Conservation (phyloP, 2,888 invertebrate species). For the Drosophila putrida region DNA sequence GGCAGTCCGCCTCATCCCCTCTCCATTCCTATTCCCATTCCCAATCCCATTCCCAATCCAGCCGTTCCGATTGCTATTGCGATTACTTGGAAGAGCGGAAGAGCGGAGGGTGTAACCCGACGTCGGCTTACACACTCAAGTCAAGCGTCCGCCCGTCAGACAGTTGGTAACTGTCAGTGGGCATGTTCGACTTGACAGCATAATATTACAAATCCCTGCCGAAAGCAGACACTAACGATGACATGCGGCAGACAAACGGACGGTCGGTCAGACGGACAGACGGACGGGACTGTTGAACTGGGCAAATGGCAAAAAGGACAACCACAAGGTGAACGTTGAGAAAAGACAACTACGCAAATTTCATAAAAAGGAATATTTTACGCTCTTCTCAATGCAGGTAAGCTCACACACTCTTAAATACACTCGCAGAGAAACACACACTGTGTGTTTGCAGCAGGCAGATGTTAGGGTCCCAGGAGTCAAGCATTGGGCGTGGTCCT, state of each 20-base stretch:
- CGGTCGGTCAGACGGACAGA: conserved; percentile 1
- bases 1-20: conserved; percentile 68
- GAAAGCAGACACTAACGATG: conserved; percentile 81
- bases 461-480: conserved; percentile 30
- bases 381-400: conserved; percentile 42
- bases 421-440: conserved; percentile 3
- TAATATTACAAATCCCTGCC: conserved; percentile 83
- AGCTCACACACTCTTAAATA: conserved; percentile 10
- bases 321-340: conserved; percentile 48
- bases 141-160: conserved; percentile 70
- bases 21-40: conserved; percentile 1
- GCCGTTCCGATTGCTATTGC: conserved; percentile 25
- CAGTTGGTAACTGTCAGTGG: conserved; percentile 79
- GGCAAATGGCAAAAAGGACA: conserved; percentile 67
- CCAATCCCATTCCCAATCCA: conserved; percentile 11
- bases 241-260: conserved; percentile 58
- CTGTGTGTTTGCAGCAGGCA: conserved; percentile 12
- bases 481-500: conserved; percentile 27
- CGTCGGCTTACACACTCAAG: conserved; percentile 74
- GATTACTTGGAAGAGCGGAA: conserved; percentile 9
- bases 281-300: conserved; percentile 14
- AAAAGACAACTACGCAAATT: conserved; percentile 49
- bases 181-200: conserved; percentile 81
- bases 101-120: conserved; percentile 57
- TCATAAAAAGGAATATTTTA: conserved; percentile 46